These are phyloP conservation scores for Catalaphyllia jardinei DNA, from an alignment of 64 coral and sea anemone species.

Conservation along the genomic window DNA sequence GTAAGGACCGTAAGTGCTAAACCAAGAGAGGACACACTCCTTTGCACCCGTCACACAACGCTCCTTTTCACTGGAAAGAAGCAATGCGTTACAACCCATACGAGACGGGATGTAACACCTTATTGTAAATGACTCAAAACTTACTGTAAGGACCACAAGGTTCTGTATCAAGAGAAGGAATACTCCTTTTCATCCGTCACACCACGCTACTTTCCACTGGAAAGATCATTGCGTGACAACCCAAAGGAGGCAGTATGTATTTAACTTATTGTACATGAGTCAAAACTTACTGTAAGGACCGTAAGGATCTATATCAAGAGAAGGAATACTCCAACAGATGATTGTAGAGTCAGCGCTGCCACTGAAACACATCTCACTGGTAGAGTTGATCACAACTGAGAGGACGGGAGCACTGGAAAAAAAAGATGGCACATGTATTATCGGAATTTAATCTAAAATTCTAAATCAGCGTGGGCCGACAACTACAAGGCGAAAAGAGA, in stretches of 20 bases:
- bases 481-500: no score
- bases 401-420: constrained; percentile 77
- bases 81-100: no score
- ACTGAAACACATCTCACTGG: constrained; percentile 96
- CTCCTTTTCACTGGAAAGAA: not conserved
- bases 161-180: constrained; percentile 89
- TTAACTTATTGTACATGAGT: not conserved
- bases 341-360: constrained; percentile 87
- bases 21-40: constrained; percentile 86
- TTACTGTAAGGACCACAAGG: constrained; percentile 97
- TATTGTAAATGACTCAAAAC: constrained; percentile 2
- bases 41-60: no score
- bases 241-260: no score
- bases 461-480: no score
- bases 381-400: constrained; percentile 81
- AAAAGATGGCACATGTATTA: no score
- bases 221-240: not conserved
- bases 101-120: no score
- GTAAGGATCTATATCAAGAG: constrained; percentile 92
- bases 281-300: constrained; percentile 92
- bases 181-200: constrained; percentile 35
- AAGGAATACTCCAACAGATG: constrained; percentile 90
- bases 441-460: no score
- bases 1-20: constrained; percentile 94
- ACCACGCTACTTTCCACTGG: no score